Percentiles rank a stretch among this genome's conserved stretches.
These are phyloP conservation scores for Nezara viridula DNA, from an alignment of 2,888 invertebrate genomes.

Conservation along the genomic window DNA sequence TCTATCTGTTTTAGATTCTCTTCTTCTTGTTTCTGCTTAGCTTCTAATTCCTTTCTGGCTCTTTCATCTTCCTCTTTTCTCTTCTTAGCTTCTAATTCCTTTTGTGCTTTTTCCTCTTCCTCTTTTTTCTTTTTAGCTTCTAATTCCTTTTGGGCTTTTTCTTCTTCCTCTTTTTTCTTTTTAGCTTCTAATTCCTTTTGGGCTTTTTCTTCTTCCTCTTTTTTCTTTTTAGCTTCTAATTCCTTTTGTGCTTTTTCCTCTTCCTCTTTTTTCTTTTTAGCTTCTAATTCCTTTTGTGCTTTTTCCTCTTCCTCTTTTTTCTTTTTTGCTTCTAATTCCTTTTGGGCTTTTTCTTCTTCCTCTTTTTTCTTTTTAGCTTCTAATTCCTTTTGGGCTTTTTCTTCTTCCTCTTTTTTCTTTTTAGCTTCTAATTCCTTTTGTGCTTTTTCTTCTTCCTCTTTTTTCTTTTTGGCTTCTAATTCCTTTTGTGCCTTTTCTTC, in stretches of 20 bases:
- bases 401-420: conserved; percentile 1
- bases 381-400: background rate
- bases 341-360: background rate
- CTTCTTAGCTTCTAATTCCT: no score
- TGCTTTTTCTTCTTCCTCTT: background rate
- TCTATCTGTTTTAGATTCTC: no score
- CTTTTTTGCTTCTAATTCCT: background rate
- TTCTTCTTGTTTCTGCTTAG: no score
- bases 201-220: conserved; percentile 62
- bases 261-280: background rate
- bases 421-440: background rate
- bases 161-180: background rate
- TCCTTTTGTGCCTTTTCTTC: conserved; percentile 25
- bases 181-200: conserved; percentile 42
- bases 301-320: conserved; percentile 60
- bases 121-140: conserved; percentile 40
- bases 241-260: background rate
- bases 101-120: background rate
- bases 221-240: background rate
- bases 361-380: background rate
- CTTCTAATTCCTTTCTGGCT: no score
- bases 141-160: background rate
- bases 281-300: conserved; percentile 47
- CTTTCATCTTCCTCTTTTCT: no score
- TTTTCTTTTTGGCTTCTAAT: background rate